Conservation (phyloP, 1,140 invertebrate species). For the Caenorhabditis brenneri region DNA sequence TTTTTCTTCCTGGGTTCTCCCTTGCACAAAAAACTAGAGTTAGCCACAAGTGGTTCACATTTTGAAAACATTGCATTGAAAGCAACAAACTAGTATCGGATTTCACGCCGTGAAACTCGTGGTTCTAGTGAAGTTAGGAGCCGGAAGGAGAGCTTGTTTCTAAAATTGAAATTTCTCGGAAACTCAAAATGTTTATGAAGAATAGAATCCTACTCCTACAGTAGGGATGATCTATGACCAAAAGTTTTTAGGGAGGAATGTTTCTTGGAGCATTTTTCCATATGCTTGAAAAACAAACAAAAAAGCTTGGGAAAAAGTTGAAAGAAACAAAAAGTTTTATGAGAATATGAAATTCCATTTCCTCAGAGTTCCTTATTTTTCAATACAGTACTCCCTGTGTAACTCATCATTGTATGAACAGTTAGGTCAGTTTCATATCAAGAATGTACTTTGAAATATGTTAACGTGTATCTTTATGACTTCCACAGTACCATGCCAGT, state of each 20-base stretch:
- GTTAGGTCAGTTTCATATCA: no score
- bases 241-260: constrained; percentile 8
- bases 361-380: no score
- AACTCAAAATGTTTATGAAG: neutral
- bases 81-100: constrained; percentile 30
- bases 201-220: neutral
- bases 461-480: no score
- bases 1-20: neutral
- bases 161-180: neutral
- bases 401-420: no score
- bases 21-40: neutral
- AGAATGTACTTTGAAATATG: no score
- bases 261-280: neutral
- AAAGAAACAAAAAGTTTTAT: neutral
- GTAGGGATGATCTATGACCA: constrained; percentile 20
- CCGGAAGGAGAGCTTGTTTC: neutral
- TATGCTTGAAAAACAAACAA: constrained; percentile 29
- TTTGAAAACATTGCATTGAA: constrained; percentile 38
- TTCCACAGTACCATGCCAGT: neutral
- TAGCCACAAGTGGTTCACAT: neutral
- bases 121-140: neutral
- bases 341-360: neutral
- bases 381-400: no score
- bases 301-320: neutral
- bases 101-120: constrained; percentile 12